Conservation (phyloP, 1,140 invertebrate species). For the Aradophagus sp. region DNA sequence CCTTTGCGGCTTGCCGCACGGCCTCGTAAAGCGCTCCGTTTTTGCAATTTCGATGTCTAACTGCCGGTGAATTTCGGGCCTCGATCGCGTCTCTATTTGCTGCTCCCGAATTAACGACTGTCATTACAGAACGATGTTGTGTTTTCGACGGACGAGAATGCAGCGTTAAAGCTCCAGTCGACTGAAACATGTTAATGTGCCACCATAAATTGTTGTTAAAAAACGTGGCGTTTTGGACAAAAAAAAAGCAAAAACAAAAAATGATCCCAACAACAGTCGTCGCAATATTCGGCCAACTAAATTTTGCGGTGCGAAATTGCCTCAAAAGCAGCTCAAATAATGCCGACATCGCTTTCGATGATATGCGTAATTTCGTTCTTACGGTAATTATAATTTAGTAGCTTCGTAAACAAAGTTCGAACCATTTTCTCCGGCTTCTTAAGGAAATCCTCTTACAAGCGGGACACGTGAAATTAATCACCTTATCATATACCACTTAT, state of each 20-base stretch:
- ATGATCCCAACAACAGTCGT: no score
- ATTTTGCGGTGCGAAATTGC: no score
- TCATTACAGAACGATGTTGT: conserved; percentile 39
- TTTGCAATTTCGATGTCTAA: conserved; percentile 43
- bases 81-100: conserved; percentile 25
- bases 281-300: no score
- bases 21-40: conserved; percentile 34
- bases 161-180: conserved; percentile 7
- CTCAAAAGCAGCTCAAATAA: no score
- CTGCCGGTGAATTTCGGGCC: conserved; percentile 25
- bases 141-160: conserved; percentile 21
- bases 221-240: no score
- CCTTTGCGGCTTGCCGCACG: conserved; percentile 31
- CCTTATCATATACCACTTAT: conserved; percentile 22
- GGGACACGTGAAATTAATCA: conserved; percentile 31
- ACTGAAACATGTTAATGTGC: conserved; percentile 19
- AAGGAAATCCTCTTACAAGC: conserved; percentile 43
- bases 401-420: conserved; percentile 28
- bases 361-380: conserved; percentile 20
- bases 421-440: conserved; percentile 32
- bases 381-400: conserved; percentile 36
- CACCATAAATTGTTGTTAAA: conserved; percentile 16
- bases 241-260: no score
- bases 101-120: conserved; percentile 45
- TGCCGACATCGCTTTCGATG: no score